Evolutionary conservation across 2,113 vertebrate genomes (phyloP), one percentile per base, ranked within the genome.

Genomic region (Chionis minor): DNA sequence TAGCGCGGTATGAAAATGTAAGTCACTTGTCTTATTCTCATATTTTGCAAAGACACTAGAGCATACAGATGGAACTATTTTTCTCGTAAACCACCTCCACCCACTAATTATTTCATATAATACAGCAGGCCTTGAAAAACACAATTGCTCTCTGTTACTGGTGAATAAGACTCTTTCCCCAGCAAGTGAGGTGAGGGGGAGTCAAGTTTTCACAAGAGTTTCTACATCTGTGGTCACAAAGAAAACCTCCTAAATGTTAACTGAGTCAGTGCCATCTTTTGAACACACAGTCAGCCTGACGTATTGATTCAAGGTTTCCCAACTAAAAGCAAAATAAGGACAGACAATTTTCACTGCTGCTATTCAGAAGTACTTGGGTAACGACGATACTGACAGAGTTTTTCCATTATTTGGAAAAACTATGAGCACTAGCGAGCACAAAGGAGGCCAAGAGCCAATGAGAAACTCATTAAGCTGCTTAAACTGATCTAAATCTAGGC

Each of bases 391-490:
- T 83, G 88, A 92, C 42, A 4, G 91, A 86, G 82, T 96, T 96
- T 96, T 94, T 94, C 94, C 88, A 95, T 77, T 92, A 96, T 96
- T 96, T 88, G 77, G 81, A 92, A 93, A 92, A 96, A 88, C 90
- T 90, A 3, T 35, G 79, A 94, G 82, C 32, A 24, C 79, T 49
- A 77, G 90, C 71, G 88, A 89, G 90, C 92, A 96, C 95, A 96
- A 96, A 96, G 84, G 92, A 97, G 96, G 96, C 87, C 94, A 96
- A 96, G 87, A 96, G 94, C 96, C 96, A 97, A 96, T 96, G 90
- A 96, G 96, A 97, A 97, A 96, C 92, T 96, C 94, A 96, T 96
- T 97, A 96, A 97, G 96, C 96, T 96, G 96, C 94, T 97, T 96
- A 97, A 97, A 96, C 85, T 56, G 96, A 96, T 97, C 96, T 97